phyloP scores from a whole-genome alignment of 2,888 invertebrate genomes.

The Agonopterix subpropinquella region DNA sequence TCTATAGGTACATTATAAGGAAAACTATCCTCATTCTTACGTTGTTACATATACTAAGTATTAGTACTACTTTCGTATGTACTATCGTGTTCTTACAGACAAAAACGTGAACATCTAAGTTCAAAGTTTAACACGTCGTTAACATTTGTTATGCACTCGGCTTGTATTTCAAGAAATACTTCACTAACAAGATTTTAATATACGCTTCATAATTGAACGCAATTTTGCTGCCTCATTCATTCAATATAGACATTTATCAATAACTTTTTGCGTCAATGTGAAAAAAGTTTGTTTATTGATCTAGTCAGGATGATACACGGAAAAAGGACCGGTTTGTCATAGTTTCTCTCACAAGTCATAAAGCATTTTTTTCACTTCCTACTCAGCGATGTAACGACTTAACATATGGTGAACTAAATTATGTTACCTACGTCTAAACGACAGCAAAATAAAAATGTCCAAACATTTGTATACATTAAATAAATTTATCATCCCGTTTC shows the following conservation, averaged over 20 bases:
- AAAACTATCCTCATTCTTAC: neutral
- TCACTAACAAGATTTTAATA: no score
- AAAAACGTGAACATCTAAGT: no score
- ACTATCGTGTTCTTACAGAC: no score
- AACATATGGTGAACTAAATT: slow-evolving; percentile 74
- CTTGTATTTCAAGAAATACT: no score
- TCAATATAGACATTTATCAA: slow-evolving; percentile 40
- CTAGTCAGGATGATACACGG: slow-evolving; percentile 37
- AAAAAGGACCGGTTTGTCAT: slow-evolving; percentile 53
- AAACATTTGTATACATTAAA: slow-evolving; percentile 76
- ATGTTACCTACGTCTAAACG: slow-evolving; percentile 72
- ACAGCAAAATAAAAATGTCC: slow-evolving; percentile 75
- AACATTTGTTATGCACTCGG: no score
- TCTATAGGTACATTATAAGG: neutral
- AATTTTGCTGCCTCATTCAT: slow-evolving; percentile 23
- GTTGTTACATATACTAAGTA: neutral
- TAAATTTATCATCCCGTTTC: slow-evolving; percentile 73
- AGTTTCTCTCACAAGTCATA: slow-evolving; percentile 64
- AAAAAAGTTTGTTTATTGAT: slow-evolving; percentile 43
- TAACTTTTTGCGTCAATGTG: slow-evolving; percentile 24
- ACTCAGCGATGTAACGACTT: slow-evolving; percentile 60
- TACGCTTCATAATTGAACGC: neutral
- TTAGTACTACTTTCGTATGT: no score
- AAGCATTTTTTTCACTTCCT: slow-evolving; percentile 72
- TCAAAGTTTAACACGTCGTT: no score